Base-by-base conservation (phyloP, 2,797 vertebrate genomes). In the Cryptoprocta ferox region DNA sequence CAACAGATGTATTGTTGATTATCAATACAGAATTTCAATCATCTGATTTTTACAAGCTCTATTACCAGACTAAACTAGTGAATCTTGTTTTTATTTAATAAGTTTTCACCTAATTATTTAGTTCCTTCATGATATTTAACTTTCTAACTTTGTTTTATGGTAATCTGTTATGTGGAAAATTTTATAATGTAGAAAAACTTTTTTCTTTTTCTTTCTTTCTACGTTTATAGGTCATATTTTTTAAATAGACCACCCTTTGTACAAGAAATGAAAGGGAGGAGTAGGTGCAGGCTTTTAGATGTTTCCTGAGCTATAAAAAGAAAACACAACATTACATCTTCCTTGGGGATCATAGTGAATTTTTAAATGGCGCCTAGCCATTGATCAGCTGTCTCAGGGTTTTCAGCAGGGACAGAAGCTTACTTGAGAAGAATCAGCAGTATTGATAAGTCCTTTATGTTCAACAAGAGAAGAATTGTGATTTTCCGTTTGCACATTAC, bases 401-500 rank as follows among this genome's bases (percentile, higher is more conserved):
- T 32, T 84, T 97, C n/a, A 97, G 65, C 66, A 68, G 73, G 95
- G 88, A 79, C 82, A 96, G 30, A 93, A 87, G 50, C 70, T 91
- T 85, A 82, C 35, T 21, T 85, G 56, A 94, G 95, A 91, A 56
- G 65, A 98, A 97, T 97, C 2, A 1, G 89, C 93, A 89, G 9
- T 70, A 91, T 61, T 92, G 80, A 90, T 79, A 89, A 89, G 32
- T 94, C 73, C 16, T 48, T 94, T 94, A 48, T 83, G 63, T 32
- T 97, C 91, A 98, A 81, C 90, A 98, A 76, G 28, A 89, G 39
- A 16, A 90, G 19, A 85, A 96, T 59, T 95, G 12, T 3, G 19
- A 59, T 91, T 97, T 96, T 95, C 94, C 97, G 91, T 63, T 21
- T 97, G 90, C 96, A 11, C 89, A 96, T 80, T 97, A 26, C 61